Evolutionary conservation across 1,140 invertebrate genomes (phyloP), one percentile per base, ranked within the genome.

Genomic region (Drosophila tani): DNA sequence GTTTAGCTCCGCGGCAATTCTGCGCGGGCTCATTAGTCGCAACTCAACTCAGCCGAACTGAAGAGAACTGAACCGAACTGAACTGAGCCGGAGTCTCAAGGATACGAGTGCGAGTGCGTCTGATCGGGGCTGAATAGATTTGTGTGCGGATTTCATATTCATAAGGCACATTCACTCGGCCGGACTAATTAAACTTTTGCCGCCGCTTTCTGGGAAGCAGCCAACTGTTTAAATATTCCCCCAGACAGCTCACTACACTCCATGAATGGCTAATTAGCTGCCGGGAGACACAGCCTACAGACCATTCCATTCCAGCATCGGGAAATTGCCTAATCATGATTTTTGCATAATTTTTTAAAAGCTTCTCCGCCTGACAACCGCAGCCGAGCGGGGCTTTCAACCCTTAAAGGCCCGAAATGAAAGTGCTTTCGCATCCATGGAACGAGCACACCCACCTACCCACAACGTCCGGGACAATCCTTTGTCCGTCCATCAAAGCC

Each of bases 271-370:
- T 85, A 85, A 85, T 85, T 86, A 86, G 82, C 41, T 45, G 71
- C 27, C 24, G 55, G 56, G 70, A 74, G 47, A 63, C 70, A 73
- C 58, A 41, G 29, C 53, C 65, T 53, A 12, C 57, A 59, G n/a
- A 60, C 68, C 56, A 45, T 19, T 63, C 43, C 62, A 35, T 35
- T 73, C 67, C 68, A 43, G 51, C 53, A 71, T 73, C 46, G 71
- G 80, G 56, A 81, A 87, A 88, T 62, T 79, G 84, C 81, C 64
- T 78, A 75, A 90, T 88, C 84, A 90, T 88, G 77, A 81, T 84
- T 88, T 90, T 84, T 84, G 85, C 84, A 88, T 88, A 90, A 90
- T 84, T 85, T 73, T 88, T 75, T 53, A 78, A 84, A 71, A 87
- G 81, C 73, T 81, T 78, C 68, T 73, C 38, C 29, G 68, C 35